Evolutionary conservation across 2,888 invertebrate species (phyloP), one percentile per base, ranked within the genome.

Genomic region (Cyrtodaria siliqua): DNA sequence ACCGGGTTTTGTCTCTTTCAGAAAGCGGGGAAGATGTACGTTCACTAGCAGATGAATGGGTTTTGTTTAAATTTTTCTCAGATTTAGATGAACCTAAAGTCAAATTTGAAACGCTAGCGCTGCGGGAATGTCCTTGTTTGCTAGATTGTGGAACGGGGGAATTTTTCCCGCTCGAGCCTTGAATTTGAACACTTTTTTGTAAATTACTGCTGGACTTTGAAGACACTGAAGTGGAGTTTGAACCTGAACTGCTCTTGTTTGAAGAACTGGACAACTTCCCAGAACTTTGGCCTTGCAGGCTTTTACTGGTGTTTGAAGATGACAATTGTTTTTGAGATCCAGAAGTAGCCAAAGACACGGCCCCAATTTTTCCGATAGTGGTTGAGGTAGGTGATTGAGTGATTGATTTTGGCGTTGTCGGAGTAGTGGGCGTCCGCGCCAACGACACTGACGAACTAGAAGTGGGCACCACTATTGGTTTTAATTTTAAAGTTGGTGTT

Each of bases 391-490:
- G 86, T n/a, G 86, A 78, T 14, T 81, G 74, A 47, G 74, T 49
- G 47, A 79, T 68, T 55, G 78, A 64, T 61, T 82, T 82, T n/a
- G 74, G 72, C 4, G 73, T 79, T 18, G 77, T 52, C 23, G 77
- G 70, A n/a, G 78, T 78, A 16, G 66, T 56, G 2, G 81, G 64
- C n/a, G 55, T 53, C 6, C 50, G 71, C 24, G 81, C 64, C 9
- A 71, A 50, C 23, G 71, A 63, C 47, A 72, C 56, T 23, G 75
- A 52, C 60, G 78, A 40, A 82, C 60, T 24, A 64, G 62, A 56
- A 3, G 86, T 94, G 94, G 96, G 96, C 88, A 95, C 95, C 0
- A 95, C 94, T 0, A 97, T 96, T 42, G 96, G 97, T 79, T 92
- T 91, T 27, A 91, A 78, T 66, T 91, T 90, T 27, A 92, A 88